phyloP scores from a whole-genome alignment of 2,113 vertebrate genomes.

The Alectura lathami region DNA sequence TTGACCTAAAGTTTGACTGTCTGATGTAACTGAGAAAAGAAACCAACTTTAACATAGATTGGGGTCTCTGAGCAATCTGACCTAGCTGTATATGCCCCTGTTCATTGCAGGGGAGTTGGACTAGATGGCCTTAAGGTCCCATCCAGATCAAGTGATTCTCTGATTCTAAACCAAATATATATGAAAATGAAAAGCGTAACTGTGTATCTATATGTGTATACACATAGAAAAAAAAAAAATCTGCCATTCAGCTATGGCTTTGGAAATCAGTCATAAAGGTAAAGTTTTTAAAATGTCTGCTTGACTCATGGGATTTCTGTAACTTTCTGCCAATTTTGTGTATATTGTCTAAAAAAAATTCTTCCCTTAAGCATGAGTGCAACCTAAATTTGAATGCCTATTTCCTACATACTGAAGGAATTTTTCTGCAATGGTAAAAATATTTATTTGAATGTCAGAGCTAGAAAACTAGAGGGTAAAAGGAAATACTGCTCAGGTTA shows the following conservation, averaged over 20 bases:
- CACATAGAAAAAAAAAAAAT: neutral
- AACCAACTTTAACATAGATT: neutral
- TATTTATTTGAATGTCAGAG: neutral
- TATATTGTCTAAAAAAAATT: neutral
- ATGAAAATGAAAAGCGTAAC: neutral
- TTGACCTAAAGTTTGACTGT: neutral
- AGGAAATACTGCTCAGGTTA: neutral
- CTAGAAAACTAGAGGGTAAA: neutral
- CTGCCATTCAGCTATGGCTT: neutral
- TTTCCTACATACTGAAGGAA: neutral
- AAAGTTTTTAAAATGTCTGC: neutral
- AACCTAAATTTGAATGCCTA: neutral
- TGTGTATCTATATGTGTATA: neutral
- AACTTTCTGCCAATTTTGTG: neutral
- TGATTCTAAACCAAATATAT: neutral
- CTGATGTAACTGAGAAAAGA: neutral
- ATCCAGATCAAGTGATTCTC: too few species aligned
- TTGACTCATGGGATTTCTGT: neutral
- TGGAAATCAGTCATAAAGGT: neutral
- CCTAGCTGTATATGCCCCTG: too few species aligned
- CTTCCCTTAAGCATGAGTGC: neutral
- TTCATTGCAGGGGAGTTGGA: too few species aligned
- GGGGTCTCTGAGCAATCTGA: too few species aligned
- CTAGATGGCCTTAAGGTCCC: too few species aligned
- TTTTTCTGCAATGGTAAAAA: neutral